A percentile compares a stretch with the other conserved stretches of the same genome.
phyloP scores from a whole-genome alignment of 2,113 vertebrate genomes.

The Rhabdomys dilectus region DNA sequence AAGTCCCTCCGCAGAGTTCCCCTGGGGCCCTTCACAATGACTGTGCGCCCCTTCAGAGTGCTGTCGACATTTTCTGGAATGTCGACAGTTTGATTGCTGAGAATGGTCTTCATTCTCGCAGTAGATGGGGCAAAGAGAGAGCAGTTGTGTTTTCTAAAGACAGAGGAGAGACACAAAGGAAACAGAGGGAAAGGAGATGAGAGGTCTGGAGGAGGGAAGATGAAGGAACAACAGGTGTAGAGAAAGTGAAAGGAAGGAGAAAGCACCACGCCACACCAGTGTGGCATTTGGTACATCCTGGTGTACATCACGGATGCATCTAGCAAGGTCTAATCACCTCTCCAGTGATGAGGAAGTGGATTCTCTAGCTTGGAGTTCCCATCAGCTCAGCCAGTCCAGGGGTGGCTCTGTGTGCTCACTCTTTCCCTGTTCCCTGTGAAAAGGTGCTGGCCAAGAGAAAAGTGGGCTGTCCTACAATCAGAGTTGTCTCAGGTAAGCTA shows the following conservation, averaged over 20 bases:
- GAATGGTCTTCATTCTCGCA: no score
- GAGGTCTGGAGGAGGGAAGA: no score
- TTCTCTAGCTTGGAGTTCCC: not conserved
- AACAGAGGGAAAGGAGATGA: not conserved
- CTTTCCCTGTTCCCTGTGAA: fast-evolving
- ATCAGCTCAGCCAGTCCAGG: not conserved
- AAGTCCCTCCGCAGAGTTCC: no score
- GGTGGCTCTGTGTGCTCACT: not conserved
- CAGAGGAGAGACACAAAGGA: not conserved
- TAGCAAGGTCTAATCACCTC: not conserved
- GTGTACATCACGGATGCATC: fast-evolving
- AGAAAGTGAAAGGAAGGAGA: not conserved
- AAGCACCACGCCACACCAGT: fast-evolving
- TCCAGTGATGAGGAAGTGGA: not conserved
- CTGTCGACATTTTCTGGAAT: no score
- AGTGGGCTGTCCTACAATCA: fast-evolving
- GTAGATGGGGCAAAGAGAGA: no score
- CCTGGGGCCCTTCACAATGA: no score
- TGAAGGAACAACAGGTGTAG: not conserved
- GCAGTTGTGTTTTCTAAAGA: not conserved
- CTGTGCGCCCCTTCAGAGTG: no score
- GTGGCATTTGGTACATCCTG: fast-evolving
- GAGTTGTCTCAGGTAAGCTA: not conserved
- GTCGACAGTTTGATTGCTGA: no score
- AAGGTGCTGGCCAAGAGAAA: not conserved